Percentiles rank a stretch among this genome's conserved stretches.
phyloP scores from a whole-genome alignment of 2,888 invertebrate species.

The Drosophila quinaria region DNA sequence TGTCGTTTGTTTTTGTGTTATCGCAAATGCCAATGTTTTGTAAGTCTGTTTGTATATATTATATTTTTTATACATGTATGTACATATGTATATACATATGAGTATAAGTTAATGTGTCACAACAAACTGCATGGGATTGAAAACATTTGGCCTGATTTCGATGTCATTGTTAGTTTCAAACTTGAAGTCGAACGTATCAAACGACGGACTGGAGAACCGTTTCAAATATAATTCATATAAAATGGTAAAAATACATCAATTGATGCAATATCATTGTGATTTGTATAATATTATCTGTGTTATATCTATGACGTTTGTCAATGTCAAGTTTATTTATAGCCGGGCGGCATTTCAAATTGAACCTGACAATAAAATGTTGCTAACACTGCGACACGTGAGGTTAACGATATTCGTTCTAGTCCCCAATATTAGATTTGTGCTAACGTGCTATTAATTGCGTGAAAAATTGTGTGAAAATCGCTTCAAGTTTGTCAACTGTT shows the following conservation, averaged over 20 bases:
- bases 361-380: constrained; percentile 20
- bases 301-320: constrained; percentile 3
- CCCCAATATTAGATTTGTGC: background rate
- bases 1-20: constrained; percentile 42
- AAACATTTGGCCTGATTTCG: constrained; percentile 61
- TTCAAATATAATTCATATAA: constrained; percentile 4
- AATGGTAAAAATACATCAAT: constrained; percentile 42
- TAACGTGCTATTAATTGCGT: constrained; percentile 26
- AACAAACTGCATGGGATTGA: constrained; percentile 65
- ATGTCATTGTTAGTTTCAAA: constrained; percentile 49
- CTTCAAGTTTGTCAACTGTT: constrained; percentile 9
- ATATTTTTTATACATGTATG: constrained; percentile 42
- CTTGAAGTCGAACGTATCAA: constrained; percentile 54
- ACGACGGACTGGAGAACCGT: constrained; percentile 7
- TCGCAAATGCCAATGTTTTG: constrained; percentile 44
- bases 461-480: constrained; percentile 25
- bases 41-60: constrained; percentile 42
- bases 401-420: constrained; percentile 14
- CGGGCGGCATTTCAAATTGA: constrained; percentile 15
- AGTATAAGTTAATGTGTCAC: constrained; percentile 42
- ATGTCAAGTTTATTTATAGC: constrained; percentile 28
- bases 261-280: constrained; percentile 6
- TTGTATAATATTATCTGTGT: constrained; percentile 6
- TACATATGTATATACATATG: constrained; percentile 29
- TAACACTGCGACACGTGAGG: constrained; percentile 41